These are phyloP conservation scores for Iphiclides podalirius DNA, from an alignment of 2,888 invertebrate species.

Conservation along the genomic window DNA sequence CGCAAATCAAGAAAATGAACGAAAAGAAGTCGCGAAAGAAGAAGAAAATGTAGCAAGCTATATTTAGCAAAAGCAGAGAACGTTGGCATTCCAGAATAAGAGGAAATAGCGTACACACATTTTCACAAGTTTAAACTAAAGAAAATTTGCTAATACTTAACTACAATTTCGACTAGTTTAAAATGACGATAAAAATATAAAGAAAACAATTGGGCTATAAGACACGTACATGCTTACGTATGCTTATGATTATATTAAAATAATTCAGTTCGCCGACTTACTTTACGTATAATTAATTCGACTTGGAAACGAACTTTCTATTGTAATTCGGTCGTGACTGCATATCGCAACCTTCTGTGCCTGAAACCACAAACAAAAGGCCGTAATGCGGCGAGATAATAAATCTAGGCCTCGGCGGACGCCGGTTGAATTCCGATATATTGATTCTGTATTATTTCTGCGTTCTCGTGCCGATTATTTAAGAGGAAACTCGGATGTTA, in stretches of 20 bases:
- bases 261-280: constrained; percentile 23
- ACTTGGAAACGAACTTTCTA: constrained; percentile 32
- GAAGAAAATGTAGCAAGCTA: too few relatives aligned
- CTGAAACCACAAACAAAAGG: constrained; percentile 40
- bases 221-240: too few relatives aligned
- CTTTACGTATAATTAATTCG: constrained; percentile 30
- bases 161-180: too few relatives aligned
- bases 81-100: too few relatives aligned
- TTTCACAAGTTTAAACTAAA: too few relatives aligned
- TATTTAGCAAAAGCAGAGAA: too few relatives aligned
- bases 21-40: too few relatives aligned
- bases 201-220: too few relatives aligned
- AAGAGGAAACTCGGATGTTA: background rate
- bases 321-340: constrained; percentile 33
- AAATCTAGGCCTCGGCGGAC: constrained; percentile 37
- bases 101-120: too few relatives aligned
- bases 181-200: too few relatives aligned
- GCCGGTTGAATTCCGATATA: constrained; percentile 31
- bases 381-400: constrained; percentile 36
- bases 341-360: constrained; percentile 27
- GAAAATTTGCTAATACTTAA: too few relatives aligned
- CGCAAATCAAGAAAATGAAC: too few relatives aligned
- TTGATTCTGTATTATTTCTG: constrained; percentile 35
- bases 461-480: constrained; percentile 10
- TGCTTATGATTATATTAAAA: constrained; percentile 7